Percentiles rank a stretch among this genome's conserved stretches.
Conservation (phyloP, 2,888 invertebrate genomes). For the Anticlea derivata region DNA sequence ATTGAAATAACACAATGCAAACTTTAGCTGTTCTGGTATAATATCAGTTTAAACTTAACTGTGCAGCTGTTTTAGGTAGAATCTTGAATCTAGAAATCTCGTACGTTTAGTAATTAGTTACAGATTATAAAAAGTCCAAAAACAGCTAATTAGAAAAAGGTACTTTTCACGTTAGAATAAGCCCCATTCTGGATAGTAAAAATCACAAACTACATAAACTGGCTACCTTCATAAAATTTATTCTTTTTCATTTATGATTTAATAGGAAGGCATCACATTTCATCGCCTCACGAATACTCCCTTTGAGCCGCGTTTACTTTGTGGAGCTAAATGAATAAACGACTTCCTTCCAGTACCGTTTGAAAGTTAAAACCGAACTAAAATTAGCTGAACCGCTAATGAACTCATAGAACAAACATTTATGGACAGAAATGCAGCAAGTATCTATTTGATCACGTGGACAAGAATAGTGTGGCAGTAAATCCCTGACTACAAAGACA, state of each 20-base stretch:
- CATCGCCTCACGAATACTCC: conserved; percentile 19
- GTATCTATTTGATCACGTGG: conserved; percentile 54
- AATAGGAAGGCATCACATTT: conserved; percentile 14
- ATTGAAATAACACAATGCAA: too few species aligned
- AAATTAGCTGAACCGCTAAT: conserved; percentile 68
- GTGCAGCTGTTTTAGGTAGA: too few species aligned
- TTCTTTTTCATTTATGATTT: conserved; percentile 1
- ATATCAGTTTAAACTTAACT: too few species aligned
- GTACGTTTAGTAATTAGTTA: too few species aligned
- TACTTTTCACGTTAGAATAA: too few species aligned
- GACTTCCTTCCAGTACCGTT: conserved; percentile 56
- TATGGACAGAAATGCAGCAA: conserved; percentile 47
- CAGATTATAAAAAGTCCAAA: too few species aligned
- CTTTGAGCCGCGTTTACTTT: conserved; percentile 33
- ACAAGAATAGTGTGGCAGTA: conserved; percentile 61
- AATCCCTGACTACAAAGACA: conserved; percentile 62
- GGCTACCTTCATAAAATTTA: too few species aligned
- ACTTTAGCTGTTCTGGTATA: too few species aligned
- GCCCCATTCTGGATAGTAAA: too few species aligned
- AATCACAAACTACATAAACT: too few species aligned
- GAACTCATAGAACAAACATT: conserved; percentile 59
- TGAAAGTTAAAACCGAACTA: conserved; percentile 49
- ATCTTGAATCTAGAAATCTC: too few species aligned
- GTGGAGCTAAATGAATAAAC: conserved; percentile 47
- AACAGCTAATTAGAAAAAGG: too few species aligned